Evolutionary conservation across 2,113 vertebrate genomes (phyloP).

Genomic region (Sebastes fasciatus): DNA sequence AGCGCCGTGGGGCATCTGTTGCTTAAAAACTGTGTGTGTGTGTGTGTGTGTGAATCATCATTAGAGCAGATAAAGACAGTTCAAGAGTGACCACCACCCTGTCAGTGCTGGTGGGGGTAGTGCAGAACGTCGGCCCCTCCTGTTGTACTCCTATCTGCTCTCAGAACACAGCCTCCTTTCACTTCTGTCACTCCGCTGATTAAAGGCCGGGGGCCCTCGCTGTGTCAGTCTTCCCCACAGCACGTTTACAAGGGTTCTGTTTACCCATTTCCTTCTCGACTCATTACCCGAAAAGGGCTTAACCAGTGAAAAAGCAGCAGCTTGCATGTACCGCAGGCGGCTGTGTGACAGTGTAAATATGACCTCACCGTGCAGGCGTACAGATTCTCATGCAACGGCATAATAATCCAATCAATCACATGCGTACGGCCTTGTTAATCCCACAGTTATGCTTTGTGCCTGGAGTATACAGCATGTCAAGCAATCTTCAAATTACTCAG

Average conservation of each 20-base stretch:
- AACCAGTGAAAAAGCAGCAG: not conserved
- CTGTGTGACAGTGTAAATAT: slow-evolving; percentile 31
- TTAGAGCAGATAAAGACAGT: slow-evolving; percentile 7
- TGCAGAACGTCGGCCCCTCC: slow-evolving; percentile 41
- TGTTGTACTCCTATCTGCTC: slow-evolving; percentile 51
- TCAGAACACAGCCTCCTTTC: slow-evolving; percentile 73
- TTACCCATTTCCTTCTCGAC: slow-evolving; percentile 58
- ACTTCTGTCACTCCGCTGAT: slow-evolving; percentile 70
- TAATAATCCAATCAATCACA: slow-evolving; percentile 36
- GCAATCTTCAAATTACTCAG: slow-evolving; percentile 47
- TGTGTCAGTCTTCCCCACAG: slow-evolving; percentile 49
- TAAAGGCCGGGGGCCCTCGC: slow-evolving; percentile 62
- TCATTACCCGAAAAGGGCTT: slow-evolving; percentile 46
- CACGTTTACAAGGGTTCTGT: slow-evolving; percentile 65
- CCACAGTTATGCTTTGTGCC: slow-evolving; percentile 37
- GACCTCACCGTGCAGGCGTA: slow-evolving; percentile 38
- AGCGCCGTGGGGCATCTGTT: slow-evolving; percentile 14
- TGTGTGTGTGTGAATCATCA: slow-evolving; percentile 13
- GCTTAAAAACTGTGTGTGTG: not conserved
- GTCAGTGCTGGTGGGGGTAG: slow-evolving; percentile 24
- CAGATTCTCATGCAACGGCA: slow-evolving; percentile 38
- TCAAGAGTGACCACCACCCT: slow-evolving; percentile 31
- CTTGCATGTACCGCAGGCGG: slow-evolving; percentile 19
- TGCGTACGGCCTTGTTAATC: slow-evolving; percentile 12
- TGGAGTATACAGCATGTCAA: slow-evolving; percentile 30